Percentiles rank a stretch among this genome's conserved stretches.
These are phyloP conservation scores for Drosophila lowei DNA, from an alignment of 1,140 invertebrate genomes.

Conservation along the genomic window DNA sequence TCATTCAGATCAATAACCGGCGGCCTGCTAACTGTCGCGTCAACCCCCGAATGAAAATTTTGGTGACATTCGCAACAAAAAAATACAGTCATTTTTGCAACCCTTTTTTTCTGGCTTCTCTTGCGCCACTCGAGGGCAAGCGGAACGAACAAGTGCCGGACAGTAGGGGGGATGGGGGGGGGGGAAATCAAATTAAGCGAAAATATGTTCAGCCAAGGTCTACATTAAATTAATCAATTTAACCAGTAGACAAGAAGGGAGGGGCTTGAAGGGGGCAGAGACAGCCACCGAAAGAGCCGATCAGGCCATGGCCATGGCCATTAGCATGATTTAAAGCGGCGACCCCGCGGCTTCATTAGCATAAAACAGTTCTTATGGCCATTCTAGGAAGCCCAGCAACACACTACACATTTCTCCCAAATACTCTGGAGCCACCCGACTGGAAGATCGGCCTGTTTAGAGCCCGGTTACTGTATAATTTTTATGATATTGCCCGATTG, in stretches of 20 bases:
- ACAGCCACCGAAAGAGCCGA: too few species aligned
- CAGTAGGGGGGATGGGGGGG: slow-evolving; percentile 4
- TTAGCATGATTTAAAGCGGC: slow-evolving; percentile 70
- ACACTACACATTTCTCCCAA: slow-evolving; percentile 31
- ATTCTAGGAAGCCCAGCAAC: slow-evolving; percentile 50
- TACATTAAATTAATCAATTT: slow-evolving; percentile 81
- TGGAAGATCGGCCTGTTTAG: slow-evolving; percentile 33
- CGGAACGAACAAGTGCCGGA: slow-evolving; percentile 69
- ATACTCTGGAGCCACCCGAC: not conserved
- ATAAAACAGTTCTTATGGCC: slow-evolving; percentile 69
- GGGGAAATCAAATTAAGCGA: slow-evolving; percentile 80
- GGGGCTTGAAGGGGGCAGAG: too few species aligned
- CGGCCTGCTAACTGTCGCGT: slow-evolving; percentile 35
- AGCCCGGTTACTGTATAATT: slow-evolving; percentile 74
- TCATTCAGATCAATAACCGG: slow-evolving; percentile 72
- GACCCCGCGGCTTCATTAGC: slow-evolving; percentile 59
- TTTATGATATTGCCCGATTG: slow-evolving; percentile 69
- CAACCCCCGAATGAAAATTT: slow-evolving; percentile 44
- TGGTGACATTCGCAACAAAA: slow-evolving; percentile 64
- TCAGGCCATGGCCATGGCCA: slow-evolving; percentile 39
- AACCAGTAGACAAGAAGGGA: slow-evolving; percentile 32
- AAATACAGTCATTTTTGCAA: slow-evolving; percentile 59
- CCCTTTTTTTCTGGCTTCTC: slow-evolving; percentile 58
- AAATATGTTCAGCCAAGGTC: slow-evolving; percentile 62
- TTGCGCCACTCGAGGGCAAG: slow-evolving; percentile 71